phyloP scores from a whole-genome alignment of 2,888 invertebrate species.

The Zaprionus lineosus region DNA sequence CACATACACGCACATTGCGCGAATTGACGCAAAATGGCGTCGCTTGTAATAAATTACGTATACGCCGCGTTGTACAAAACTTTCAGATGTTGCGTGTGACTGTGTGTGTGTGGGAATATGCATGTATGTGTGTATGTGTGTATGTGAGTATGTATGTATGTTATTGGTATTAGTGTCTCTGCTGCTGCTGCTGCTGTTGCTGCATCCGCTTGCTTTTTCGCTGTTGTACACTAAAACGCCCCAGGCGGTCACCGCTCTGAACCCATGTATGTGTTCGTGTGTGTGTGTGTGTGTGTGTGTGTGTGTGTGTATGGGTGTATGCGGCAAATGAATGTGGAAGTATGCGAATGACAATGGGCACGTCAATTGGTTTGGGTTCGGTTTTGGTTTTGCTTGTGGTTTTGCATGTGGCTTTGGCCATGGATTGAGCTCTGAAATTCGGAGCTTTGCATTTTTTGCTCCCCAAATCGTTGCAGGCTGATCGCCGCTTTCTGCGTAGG shows the following conservation, averaged over 20 bases:
- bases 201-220: conserved; percentile 38
- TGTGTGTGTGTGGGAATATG: conserved; percentile 41
- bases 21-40: conserved; percentile 69
- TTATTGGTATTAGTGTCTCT: conserved; percentile 1
- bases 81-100: no score
- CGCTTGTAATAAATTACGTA: conserved; percentile 77
- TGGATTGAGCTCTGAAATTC: no score
- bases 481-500: conserved; percentile 56
- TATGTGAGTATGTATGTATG: no score
- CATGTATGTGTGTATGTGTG: no score
- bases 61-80: conserved; percentile 67
- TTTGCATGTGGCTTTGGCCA: no score
- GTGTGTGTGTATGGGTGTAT: conserved; percentile 8
- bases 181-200: conserved; percentile 6
- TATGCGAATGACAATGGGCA: conserved; percentile 68
- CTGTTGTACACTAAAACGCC: conserved; percentile 42
- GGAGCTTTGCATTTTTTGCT: conserved; percentile 23
- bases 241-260: conserved; percentile 57
- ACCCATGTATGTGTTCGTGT: conserved; percentile 4
- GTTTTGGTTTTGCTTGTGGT: conserved; percentile 16
- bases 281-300: not conserved
- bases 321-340: conserved; percentile 53
- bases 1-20: conserved; percentile 41
- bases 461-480: no score
- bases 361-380: conserved; percentile 68